Base-by-base conservation (phyloP, 2,113 vertebrate species). In the Penelope pileata region DNA sequence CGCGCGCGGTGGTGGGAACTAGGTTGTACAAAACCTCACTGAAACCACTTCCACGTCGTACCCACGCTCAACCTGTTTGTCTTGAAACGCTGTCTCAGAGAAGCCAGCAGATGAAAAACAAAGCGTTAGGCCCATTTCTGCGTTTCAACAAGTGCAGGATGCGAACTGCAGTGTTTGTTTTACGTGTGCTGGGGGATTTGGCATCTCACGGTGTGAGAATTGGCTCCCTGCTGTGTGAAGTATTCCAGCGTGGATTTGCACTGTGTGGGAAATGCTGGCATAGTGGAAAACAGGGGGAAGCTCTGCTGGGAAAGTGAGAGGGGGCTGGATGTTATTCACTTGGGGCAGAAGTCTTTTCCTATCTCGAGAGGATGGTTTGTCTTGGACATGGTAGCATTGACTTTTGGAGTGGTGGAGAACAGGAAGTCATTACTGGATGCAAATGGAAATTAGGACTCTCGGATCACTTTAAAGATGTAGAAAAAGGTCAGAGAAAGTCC, bases 231-330 rank as follows among this genome's bases (percentile, higher is more conserved):
- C 83, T 79, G 75, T 45, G 80, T 58, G 69, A 92, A 88, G 67
- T 10, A 50, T 86, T 95, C 88, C 8, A 69, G 63, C 88, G 87
- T 92, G 94, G 70, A 88, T 90, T 94, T 77, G 70, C 3, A 8
- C 83, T 96, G 51, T 2, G 66, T 96, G 95, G 94, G 95, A 96
- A 97, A 88, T 0, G n/a, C 87, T 96, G 96, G 93, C 88, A 83
- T 32, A 72, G 60, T 45, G 89, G 86, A 90, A 83, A 62, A 83
- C 76, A 78, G 22, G 74, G 90, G 48, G 90, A 78, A 73, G 48
- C 53, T 93, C 67, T 94, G 81, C 85, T 94, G 95, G 91, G 95
- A 96, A 96, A 96, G 88, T 89, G 16, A 80, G 94, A 97, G 91
- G 81, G 88, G 86, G 88, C 78, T 91, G 90, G 76, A 67, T 93